Evolutionary conservation across 1,140 invertebrate genomes (phyloP).

Genomic region (Marisa cornuarietis): DNA sequence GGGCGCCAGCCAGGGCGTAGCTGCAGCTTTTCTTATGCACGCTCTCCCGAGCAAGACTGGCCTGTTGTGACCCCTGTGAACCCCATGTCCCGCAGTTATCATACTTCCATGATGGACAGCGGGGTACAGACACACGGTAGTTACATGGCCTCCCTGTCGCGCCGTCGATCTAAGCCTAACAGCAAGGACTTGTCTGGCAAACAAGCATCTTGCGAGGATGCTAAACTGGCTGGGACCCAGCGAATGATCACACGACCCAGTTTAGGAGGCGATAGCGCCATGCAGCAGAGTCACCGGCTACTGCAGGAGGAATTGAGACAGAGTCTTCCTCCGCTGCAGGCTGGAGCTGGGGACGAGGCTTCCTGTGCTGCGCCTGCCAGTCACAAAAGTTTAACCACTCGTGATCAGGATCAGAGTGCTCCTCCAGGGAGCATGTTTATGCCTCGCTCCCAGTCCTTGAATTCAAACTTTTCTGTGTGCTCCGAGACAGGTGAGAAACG

Average conservation of each 20-base stretch:
- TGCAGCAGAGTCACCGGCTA: constrained; percentile 19
- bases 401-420: neutral
- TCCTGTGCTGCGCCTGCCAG: neutral
- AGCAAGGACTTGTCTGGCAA: neutral
- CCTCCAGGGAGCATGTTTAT: constrained; percentile 1
- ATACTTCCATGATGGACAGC: constrained; percentile 7
- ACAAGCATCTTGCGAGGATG: neutral
- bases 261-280: neutral
- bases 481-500: constrained; percentile 55
- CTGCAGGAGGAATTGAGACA: constrained; percentile 12
- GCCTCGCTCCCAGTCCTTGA: constrained; percentile 35
- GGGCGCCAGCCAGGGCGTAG: constrained; percentile 17
- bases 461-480: constrained; percentile 46
- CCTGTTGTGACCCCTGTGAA: neutral
- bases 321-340: neutral
- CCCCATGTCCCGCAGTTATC: constrained; percentile 16
- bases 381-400: constrained; percentile 8
- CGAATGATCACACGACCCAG: constrained; percentile 9
- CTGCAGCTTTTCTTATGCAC: constrained; percentile 14
- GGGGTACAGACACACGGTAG: constrained; percentile 14
- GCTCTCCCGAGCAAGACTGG: neutral
- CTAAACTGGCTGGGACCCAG: neutral
- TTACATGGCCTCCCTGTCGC: constrained; percentile 14
- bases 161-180: neutral
- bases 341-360: neutral